phyloP scores from a whole-genome alignment of 1,140 invertebrate genomes.

The Aethina tumida region DNA sequence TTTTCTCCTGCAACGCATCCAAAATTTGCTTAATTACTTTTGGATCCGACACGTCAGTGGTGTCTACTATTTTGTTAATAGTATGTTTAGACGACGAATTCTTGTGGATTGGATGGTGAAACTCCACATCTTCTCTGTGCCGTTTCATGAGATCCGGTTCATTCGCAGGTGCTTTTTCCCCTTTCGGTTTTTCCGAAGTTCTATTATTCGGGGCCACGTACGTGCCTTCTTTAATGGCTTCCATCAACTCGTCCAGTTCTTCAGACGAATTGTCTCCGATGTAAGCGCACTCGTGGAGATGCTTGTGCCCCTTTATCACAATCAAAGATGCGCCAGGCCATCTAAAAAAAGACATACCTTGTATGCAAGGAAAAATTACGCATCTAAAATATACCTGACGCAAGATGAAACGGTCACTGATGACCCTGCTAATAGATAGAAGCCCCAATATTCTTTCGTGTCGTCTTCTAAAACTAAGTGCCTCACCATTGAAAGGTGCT shows the following conservation, averaged over 20 bases:
- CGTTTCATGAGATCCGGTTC: conserved; percentile 39
- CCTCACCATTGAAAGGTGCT: conserved; percentile 56
- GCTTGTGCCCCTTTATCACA: conserved; percentile 63
- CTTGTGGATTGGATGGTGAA: conserved; percentile 29
- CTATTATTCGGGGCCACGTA: conserved; percentile 14
- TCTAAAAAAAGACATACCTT: conserved; percentile 35
- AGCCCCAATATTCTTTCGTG: conserved; percentile 76
- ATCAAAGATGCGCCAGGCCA: conserved; percentile 65
- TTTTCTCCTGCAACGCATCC: conserved; percentile 21
- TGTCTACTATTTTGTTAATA: conserved; percentile 18
- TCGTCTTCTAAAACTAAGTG: conserved; percentile 61
- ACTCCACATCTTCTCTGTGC: conserved; percentile 35
- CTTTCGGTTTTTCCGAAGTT: conserved; percentile 9
- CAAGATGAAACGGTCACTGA: conserved; percentile 64
- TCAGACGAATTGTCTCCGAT: conserved; percentile 69
- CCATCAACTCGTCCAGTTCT: conserved; percentile 53
- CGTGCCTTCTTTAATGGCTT: conserved; percentile 34
- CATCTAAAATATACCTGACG: conserved; percentile 45
- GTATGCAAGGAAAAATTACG: not conserved
- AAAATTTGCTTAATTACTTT: conserved; percentile 36
- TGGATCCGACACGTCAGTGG: conserved; percentile 36
- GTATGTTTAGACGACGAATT: conserved; percentile 23
- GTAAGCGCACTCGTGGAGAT: conserved; percentile 68
- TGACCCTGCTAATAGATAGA: conserved; percentile 66
- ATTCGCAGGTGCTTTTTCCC: conserved; percentile 33